Evolutionary conservation across 1,140 invertebrate genomes (phyloP).

Genomic region (Diorhabda elongata): DNA sequence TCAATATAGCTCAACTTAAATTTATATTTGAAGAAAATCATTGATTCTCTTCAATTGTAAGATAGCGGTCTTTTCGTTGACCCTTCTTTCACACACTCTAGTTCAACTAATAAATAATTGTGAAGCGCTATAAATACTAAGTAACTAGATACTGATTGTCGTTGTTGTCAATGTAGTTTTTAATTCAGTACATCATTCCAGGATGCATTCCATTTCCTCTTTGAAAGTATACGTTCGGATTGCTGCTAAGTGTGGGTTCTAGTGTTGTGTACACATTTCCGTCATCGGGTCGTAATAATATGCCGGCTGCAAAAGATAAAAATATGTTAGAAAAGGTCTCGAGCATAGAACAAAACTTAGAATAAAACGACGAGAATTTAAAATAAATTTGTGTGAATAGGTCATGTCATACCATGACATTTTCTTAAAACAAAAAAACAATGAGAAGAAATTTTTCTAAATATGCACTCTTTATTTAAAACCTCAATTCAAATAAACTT

Average conservation of each 20-base stretch:
- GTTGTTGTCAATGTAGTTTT: conserved; percentile 1
- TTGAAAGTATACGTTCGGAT: conserved; percentile 82
- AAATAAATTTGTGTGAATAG: no score
- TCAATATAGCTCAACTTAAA: no score
- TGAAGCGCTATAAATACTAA: not conserved
- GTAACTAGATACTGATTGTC: conserved; percentile 2
- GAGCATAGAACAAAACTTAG: no score
- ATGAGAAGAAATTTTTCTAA: no score
- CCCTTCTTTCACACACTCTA: not conserved
- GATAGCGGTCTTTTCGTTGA: not conserved
- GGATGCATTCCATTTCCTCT: conserved; percentile 69
- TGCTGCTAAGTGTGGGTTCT: conserved; percentile 76
- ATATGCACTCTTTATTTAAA: no score
- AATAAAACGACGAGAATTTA: no score
- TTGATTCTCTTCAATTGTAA: not conserved
- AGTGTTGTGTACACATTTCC: conserved; percentile 76
- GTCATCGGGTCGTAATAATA: conserved; percentile 72
- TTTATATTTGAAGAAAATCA: no score
- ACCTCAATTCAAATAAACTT: no score
- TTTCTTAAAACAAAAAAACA: no score
- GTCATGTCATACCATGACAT: no score
- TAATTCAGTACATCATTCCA: conserved; percentile 74
- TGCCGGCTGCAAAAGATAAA: conserved; percentile 53
- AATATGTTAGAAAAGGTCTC: not conserved
- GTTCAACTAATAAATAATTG: conserved; percentile 1